Base-by-base conservation (phyloP, 2,797 vertebrate species). In the Lagocephalus sceleratus region DNA sequence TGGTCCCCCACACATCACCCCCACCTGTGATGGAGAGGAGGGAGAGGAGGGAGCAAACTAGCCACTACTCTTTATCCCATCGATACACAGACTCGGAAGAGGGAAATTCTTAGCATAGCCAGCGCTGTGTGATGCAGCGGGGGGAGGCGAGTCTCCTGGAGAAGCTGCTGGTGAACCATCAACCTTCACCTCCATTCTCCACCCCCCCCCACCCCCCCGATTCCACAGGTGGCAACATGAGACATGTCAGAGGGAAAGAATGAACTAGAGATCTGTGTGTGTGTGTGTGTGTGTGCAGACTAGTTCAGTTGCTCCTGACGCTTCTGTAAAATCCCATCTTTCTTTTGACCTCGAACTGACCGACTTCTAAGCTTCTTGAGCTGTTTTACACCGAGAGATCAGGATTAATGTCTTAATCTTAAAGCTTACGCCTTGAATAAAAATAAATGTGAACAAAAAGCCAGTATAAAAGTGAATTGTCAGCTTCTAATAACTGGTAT, bases 71-170 rank as follows among this genome's bases (percentile, higher is more conserved):
- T 66, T 56, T 7, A 67, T 74, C 68, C 53, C 56, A 38, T 70
- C 56, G 42, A 75, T 52, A 49, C 69, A 61, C 60, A 57, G 66
- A 21, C 55, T 57, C 10, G 3, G 42, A 65, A 22, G 12, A 53
- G 51, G 49, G 20, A 63, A 52, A 85, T 86, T 81, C 80, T 76
- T 76, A 57, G 73, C 73, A 60, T 75, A 68, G 60, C 57, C 57
- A 17, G 47, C 4, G 44, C 60, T 2, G 26, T 26, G 56, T 60
- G 44, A 58, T 79, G 22, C 70, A 56, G 59, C 9, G n/a, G 63
- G 46, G 50, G 53, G 63, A 55, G 49, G 17, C 26, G n/a, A n/a
- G 38, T 23, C 51, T 60, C 47, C 64, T n/a, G 48, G 49, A 68
- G 44, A 75, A 51, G 57, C 68, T 67, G 68, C 49, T 20, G 52